These are phyloP conservation scores for Astur gentilis DNA, from an alignment of 2,113 vertebrate species.

Conservation along the genomic window DNA sequence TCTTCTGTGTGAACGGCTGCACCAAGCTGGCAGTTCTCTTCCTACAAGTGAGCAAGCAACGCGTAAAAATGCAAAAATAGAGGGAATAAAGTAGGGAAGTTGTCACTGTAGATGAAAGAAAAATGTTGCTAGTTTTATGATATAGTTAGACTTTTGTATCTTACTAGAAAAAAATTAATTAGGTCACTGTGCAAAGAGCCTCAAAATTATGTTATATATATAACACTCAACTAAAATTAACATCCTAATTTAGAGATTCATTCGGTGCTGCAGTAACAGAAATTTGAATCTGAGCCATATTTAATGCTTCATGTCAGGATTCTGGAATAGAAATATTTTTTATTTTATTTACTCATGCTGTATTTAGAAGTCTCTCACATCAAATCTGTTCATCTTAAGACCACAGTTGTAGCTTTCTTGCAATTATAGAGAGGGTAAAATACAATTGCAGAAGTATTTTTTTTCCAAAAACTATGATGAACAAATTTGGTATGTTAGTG, in stretches of 20 bases:
- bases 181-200: neutral
- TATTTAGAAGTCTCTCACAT: neutral
- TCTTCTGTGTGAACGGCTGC: neutral
- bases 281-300: neutral
- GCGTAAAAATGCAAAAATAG: fast-evolving
- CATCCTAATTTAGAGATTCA: neutral
- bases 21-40: fast-evolving
- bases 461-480: neutral
- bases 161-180: neutral
- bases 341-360: neutral
- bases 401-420: neutral
- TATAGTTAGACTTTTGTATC: neutral
- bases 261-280: neutral
- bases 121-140: neutral
- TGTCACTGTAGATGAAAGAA: neutral
- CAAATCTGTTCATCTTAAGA: neutral
- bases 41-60: neutral
- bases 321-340: neutral
- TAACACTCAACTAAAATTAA: neutral
- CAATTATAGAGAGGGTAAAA: fast-evolving
- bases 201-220: neutral
- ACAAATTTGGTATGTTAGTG: neutral
- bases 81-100: fast-evolving
- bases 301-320: neutral
- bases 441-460: fast-evolving